Percentiles rank a stretch among this genome's conserved stretches.
phyloP scores from a whole-genome alignment of 2,888 invertebrate genomes.

The Panzeria rudis region DNA sequence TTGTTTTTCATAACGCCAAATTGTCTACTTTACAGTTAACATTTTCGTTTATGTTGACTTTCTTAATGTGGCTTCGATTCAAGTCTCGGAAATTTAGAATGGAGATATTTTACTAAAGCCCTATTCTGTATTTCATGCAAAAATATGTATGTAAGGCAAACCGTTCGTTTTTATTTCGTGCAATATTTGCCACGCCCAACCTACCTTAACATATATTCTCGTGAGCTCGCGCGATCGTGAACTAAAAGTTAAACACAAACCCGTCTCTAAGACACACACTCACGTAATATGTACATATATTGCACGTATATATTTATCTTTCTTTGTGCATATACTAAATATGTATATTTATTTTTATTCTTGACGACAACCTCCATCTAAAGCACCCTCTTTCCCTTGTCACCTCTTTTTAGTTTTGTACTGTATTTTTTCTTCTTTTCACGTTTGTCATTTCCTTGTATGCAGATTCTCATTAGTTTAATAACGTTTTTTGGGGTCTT shows the following conservation, averaged over 20 bases:
- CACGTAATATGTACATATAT: background rate
- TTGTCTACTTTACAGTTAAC: too few species aligned
- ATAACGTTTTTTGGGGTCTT: slow-evolving; percentile 52
- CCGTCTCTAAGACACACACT: background rate
- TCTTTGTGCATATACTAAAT: background rate
- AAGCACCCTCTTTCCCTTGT: slow-evolving; percentile 20
- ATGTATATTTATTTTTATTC: slow-evolving; percentile 51
- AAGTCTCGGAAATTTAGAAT: too few species aligned
- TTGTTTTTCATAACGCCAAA: too few species aligned
- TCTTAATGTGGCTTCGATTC: too few species aligned
- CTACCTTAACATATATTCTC: background rate
- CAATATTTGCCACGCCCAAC: too few species aligned
- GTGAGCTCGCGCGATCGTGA: background rate
- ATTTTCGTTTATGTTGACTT: too few species aligned
- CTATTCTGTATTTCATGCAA: too few species aligned
- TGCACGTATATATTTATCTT: background rate
- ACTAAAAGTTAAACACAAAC: background rate
- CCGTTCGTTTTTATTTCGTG: too few species aligned
- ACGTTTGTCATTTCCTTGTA: slow-evolving; percentile 57
- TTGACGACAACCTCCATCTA: slow-evolving; percentile 65
- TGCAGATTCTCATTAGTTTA: slow-evolving; percentile 45
- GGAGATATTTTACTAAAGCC: too few species aligned
- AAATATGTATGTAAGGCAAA: too few species aligned
- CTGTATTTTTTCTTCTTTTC: slow-evolving; percentile 13
- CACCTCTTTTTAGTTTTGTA: slow-evolving; percentile 9